phyloP scores from a whole-genome alignment of 2,888 invertebrate species.

The Lepidochrysops patricia region DNA sequence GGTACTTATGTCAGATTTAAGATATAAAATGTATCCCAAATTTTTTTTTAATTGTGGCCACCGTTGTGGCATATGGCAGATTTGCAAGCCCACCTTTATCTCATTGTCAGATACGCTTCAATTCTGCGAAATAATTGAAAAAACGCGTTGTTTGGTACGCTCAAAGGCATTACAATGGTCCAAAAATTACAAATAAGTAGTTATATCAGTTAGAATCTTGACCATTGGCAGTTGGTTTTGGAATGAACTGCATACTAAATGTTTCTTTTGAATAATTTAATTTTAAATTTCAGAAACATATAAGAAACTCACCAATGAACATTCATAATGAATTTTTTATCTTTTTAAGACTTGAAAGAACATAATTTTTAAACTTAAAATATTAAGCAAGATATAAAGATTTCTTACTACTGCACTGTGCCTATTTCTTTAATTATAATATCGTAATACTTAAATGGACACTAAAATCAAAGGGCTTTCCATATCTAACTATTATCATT shows the following conservation, averaged over 20 bases:
- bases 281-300: too few relatives aligned
- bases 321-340: too few relatives aligned
- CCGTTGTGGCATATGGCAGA: conserved; percentile 6
- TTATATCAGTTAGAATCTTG: neutral
- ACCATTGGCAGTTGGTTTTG: neutral
- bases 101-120: neutral
- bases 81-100: conserved; percentile 10
- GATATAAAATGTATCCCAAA: neutral
- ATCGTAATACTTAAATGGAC: neutral
- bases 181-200: neutral
- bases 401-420: too few relatives aligned
- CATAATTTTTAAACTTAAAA: too few relatives aligned
- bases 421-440: too few relatives aligned
- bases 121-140: conserved; percentile 10
- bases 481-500: neutral
- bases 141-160: neutral
- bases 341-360: too few relatives aligned
- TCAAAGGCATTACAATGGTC: neutral
- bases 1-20: too few relatives aligned
- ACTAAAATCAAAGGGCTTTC: neutral
- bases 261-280: neutral
- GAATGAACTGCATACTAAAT: neutral
- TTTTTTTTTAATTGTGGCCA: neutral
- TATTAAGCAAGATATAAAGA: too few relatives aligned
- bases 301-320: too few relatives aligned